Base-by-base conservation (phyloP, 2,113 vertebrate species). In the Gorsachius goisagi region DNA sequence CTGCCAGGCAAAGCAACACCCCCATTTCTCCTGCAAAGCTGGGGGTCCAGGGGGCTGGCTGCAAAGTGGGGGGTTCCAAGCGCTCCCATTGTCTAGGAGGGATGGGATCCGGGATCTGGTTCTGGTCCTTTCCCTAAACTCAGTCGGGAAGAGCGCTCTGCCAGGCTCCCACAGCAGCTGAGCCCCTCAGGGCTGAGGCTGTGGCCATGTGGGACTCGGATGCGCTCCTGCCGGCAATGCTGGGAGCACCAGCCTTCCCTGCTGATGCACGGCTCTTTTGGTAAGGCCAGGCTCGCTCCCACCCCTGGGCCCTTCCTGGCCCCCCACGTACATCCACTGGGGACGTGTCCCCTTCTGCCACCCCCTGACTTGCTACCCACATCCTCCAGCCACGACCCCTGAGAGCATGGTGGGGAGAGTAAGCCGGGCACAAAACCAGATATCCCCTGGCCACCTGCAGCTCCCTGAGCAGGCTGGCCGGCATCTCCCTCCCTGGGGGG, bases 231-330 rank as follows among this genome's bases (percentile, higher is more conserved):
- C 45, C 2, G 1, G 58, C 28, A 16, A 3, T 2, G 21, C 44
- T 4, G 0, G 32, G 44, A 59, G 9, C 52, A 3, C 12, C 7
- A 1, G 16, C 44, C 13, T 33, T 15, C 30, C 59, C 26, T 28
- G 27, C 26, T 1, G 1, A 35, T 33, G 64, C 10, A 2, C 2
- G 1, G 53, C 24, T 26, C 45, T 20, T 63, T 47, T 1, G 11
- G 74, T 28, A 8, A 55, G 33, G 32, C 63, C 30, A 30, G 63
- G 47, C 20, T 41, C 24, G 0, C 30, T 24, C 24, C n/a, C 13
- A 4, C 6, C 7, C 35, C 33, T 9, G 4, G 3, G 33, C 26
- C n/a, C 32, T 66, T 58, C 77, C 50, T 17, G 16, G 6, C 22
- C 23, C 19, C 9, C 28, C 26, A 5, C 1, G 4, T 49, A 9